phyloP scores from a whole-genome alignment of 2,797 vertebrate genomes.

The Sciaenops ocellatus region DNA sequence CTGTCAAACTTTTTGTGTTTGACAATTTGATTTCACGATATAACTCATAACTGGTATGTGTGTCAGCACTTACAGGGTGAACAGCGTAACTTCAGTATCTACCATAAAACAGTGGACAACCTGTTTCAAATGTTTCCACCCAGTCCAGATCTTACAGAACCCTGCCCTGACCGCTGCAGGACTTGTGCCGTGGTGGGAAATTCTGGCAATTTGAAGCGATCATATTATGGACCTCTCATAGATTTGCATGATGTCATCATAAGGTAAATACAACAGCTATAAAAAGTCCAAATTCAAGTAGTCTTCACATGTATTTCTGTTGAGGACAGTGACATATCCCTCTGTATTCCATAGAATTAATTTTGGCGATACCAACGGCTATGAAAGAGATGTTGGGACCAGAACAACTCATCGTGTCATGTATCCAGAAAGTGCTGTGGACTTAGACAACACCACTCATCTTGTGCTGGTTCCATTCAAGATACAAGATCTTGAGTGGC shows the following conservation, averaged over 20 bases:
- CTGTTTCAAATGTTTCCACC: slow-evolving; percentile 43
- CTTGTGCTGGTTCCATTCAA: slow-evolving; percentile 65
- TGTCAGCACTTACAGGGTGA: slow-evolving; percentile 20
- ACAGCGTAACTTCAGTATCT: rapidly evolving
- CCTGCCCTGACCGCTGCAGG: slow-evolving; percentile 20
- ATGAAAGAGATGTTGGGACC: slow-evolving; percentile 62
- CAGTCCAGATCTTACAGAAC: not conserved
- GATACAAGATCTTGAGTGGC: slow-evolving; percentile 55
- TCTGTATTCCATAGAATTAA: slow-evolving; percentile 55
- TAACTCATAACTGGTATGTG: not conserved
- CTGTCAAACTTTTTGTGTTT: not conserved
- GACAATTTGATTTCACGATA: not conserved
- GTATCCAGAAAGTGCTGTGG: slow-evolving; percentile 60
- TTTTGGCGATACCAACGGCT: not conserved
- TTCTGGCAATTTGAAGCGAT: slow-evolving; percentile 55
- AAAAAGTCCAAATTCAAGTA: not conserved
- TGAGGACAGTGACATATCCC: not conserved
- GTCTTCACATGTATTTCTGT: not conserved
- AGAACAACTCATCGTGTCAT: slow-evolving; percentile 62
- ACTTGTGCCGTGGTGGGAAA: slow-evolving; percentile 73
- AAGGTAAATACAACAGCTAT: slow-evolving; percentile 37
- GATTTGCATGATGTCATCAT: slow-evolving; percentile 54
- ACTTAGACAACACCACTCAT: slow-evolving; percentile 47
- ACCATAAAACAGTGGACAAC: not conserved
- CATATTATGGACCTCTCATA: slow-evolving; percentile 58